Evolutionary conservation across 2,797 vertebrate genomes (phyloP), one percentile per base, ranked within the genome.

Genomic region (Synanceia verrucosa): DNA sequence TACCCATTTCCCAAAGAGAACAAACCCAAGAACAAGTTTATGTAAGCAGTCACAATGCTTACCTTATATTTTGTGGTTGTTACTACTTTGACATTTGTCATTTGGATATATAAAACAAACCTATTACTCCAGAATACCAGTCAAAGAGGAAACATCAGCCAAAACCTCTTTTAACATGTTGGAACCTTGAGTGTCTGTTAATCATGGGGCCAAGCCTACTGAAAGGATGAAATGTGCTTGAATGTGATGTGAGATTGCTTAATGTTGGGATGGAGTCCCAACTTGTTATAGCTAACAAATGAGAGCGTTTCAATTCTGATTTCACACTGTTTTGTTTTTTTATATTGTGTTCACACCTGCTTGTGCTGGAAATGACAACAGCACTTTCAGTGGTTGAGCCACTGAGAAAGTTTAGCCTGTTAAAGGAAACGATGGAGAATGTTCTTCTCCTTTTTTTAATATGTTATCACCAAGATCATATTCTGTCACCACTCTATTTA

Each of bases 1-100:
- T 99, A 99, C 41, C 97, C 97, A 0, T 99, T 99, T 77, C 97
- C 97, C 5, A 96, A 96, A 88, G 97, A 99, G 91, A 96, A 95
- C 0, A 96, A 97, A 74, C 95, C 97, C 65, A 97, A 99, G 91
- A 97, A 97, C 91, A 99, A 99, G 87, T 95, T 99, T 64, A 96
- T 94, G 98, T 98, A 92, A 96, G 97, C 84, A 57, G 34, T 14
- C 11, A 16, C 14, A 1, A 4, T 10, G 4, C 3, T 0, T 12
- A 37, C 14, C 0, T 47, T 56, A 24, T 62, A 2, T 36, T 39
- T 33, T 8, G 16, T 29, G 4, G 36, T 44, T 58, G 26, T 50
- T 23, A 4, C 5, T 3, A 26, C 9, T 5, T 53, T 12, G 3
- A 28, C 11, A 34, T 36, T 28, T 47, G 3, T 21, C 4, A 23